Base-by-base conservation (phyloP, 2,888 invertebrate species). In the Cheiracanthium punctorium region DNA sequence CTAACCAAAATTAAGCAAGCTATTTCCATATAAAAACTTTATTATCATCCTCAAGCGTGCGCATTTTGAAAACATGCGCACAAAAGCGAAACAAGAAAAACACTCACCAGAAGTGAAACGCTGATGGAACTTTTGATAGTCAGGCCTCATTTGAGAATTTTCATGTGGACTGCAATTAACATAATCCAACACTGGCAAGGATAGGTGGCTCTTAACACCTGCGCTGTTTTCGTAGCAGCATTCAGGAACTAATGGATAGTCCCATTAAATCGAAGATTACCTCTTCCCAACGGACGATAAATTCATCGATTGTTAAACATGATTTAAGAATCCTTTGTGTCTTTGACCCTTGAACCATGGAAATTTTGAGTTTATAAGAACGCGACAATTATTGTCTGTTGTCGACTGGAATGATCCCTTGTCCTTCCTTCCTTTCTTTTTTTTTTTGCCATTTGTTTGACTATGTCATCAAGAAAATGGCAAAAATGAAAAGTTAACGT, bases 241-340 rank as follows among this genome's bases (percentile, higher is more conserved):
- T 58, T 7, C 4, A 7, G 24, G 7, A n/a, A 58, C 20, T 24
- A 58, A 58, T 58, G 20, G 24, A 7, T 24, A 58, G 24, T 2
- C 24, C 20, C 12, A 17, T 58, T 2, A 58, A 24, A 58, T 7
- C 4, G 24, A 20, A 58, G 24, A 24, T 67, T 67, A 17, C n/a
- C 1, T 28, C 0, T 64, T 52, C 7, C 17, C 71, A 37, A 24
- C 69, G 70, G 58, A 52, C 73, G 70, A 80, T 80, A 80, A 80
- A 80, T 73, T 37, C 65, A 72, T 80, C 80, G 72, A 80, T 69
- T 80, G 24, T 71, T 37, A 72, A 72, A 48, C 43, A 52, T 71
- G 72, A 80, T 80, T 80, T 80, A 73, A 65, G 73, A 41, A 48
- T 43, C 67, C 32, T 73, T 80, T 80, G 73, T 80, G 80, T 73